These are phyloP conservation scores for Ariopsis seemanni DNA, from an alignment of 2,113 vertebrate genomes.

Conservation along the genomic window DNA sequence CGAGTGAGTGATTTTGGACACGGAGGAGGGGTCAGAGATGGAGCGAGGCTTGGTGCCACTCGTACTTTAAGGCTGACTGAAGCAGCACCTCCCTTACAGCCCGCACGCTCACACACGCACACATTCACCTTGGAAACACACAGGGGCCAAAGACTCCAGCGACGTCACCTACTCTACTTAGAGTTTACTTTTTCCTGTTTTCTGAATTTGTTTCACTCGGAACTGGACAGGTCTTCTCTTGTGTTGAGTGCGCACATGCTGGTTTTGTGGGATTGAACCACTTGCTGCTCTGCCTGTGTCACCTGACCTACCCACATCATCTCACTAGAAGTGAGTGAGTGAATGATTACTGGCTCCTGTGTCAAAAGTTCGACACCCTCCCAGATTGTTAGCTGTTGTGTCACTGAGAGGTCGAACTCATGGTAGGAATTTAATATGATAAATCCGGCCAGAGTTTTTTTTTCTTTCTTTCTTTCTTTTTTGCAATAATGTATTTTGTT, in stretches of 20 bases:
- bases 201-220: not conserved
- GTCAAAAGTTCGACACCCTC: not conserved
- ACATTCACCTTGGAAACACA: not conserved
- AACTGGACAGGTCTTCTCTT: not conserved
- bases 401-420: not conserved
- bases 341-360: not conserved
- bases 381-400: not conserved
- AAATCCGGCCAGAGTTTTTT: not conserved
- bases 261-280: not conserved
- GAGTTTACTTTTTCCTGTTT: not conserved
- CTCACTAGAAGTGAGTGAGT: not conserved
- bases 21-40: not conserved
- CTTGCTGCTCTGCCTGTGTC: not conserved
- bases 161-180: conserved; percentile 23
- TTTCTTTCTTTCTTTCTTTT: not conserved
- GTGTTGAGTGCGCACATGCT: not conserved
- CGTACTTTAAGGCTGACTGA: not conserved
- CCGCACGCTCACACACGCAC: conserved; percentile 1
- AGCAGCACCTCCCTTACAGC: not conserved
- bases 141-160: not conserved
- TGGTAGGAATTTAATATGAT: not conserved
- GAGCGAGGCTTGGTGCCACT: not conserved
- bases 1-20: too few relatives aligned
- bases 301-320: not conserved
- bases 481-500: not conserved